Evolutionary conservation across 2,797 vertebrate genomes (phyloP).

Genomic region (Halcyon smyrnensis): DNA sequence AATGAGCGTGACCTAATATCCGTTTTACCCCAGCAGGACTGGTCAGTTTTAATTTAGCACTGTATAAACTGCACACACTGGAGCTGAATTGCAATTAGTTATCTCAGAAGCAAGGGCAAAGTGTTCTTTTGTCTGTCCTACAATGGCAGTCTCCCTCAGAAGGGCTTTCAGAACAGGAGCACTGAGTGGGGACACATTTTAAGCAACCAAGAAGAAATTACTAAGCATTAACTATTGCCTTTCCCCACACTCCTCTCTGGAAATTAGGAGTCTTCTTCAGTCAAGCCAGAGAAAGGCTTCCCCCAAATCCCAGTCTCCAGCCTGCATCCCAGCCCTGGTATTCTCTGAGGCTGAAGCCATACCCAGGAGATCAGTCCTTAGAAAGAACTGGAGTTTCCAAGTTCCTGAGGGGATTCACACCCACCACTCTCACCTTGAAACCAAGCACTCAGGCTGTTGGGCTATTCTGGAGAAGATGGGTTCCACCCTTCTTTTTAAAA

Average conservation of each 20-base stretch:
- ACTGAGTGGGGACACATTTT: neutral
- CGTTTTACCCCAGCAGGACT: neutral
- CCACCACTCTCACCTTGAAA: neutral
- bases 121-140: neutral
- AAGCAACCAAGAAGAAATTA: neutral
- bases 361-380: neutral
- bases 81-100: neutral
- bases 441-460: neutral
- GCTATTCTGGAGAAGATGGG: neutral
- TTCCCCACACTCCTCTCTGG: neutral
- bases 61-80: neutral
- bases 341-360: neutral
- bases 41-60: neutral
- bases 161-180: neutral
- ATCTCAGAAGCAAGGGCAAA: neutral
- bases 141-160: neutral
- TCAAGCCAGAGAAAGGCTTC: neutral
- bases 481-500: neutral
- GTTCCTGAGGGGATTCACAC: neutral
- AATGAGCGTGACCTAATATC: neutral
- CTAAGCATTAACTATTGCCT: neutral
- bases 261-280: neutral
- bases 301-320: accelerated
- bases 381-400: neutral
- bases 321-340: neutral